A percentile compares a stretch with the other conserved stretches of the same genome.
Evolutionary conservation across 2,797 vertebrate genomes (phyloP).

Genomic region (Rhabdomys pumilio): DNA sequence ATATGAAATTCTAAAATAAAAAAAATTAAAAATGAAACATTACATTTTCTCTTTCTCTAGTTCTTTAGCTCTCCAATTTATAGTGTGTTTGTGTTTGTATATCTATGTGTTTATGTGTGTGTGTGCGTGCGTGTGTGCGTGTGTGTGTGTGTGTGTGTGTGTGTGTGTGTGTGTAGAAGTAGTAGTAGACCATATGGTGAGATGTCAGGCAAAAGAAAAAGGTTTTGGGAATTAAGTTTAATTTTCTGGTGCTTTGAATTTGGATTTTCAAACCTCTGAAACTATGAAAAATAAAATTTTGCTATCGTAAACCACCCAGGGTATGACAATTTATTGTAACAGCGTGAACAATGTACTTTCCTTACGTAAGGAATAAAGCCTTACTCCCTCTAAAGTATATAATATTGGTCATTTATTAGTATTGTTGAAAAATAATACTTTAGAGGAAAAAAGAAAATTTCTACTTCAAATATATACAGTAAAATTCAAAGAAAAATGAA

Average conservation of each 20-base stretch:
- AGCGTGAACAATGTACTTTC: background rate
- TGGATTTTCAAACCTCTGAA: background rate
- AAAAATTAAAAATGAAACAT: background rate
- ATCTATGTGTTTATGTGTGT: background rate
- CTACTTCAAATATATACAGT: constrained; percentile 4
- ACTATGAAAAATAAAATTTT: background rate
- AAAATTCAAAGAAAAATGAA: background rate
- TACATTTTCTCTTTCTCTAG: background rate
- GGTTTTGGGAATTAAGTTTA: background rate
- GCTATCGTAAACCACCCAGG: background rate
- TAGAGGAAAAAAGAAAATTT: constrained; percentile 11
- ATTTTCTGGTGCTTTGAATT: background rate
- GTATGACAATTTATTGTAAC: background rate
- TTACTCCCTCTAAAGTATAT: background rate
- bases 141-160: background rate
- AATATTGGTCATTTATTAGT: background rate
- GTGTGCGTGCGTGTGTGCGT: background rate
- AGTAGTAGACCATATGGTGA: background rate
- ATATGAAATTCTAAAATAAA: background rate
- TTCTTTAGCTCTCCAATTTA: background rate
- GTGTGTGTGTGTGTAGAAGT: background rate
- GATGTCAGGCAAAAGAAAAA: background rate
- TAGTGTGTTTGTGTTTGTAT: background rate
- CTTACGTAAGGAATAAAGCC: background rate
- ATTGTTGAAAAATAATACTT: background rate